phyloP scores from a whole-genome alignment of 2,888 invertebrate species.

The Fabriciana adippe region DNA sequence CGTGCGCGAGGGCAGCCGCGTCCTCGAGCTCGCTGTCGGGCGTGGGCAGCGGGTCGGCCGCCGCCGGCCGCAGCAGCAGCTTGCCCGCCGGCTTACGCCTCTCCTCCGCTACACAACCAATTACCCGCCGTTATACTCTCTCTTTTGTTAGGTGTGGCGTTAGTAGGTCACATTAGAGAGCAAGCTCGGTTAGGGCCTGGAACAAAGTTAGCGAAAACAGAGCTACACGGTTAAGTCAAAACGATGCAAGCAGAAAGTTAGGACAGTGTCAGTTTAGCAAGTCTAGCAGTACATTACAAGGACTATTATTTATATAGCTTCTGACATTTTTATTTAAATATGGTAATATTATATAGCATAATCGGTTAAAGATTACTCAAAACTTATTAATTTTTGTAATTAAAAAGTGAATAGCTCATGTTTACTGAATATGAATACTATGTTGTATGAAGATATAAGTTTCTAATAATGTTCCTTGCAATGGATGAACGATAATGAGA shows the following conservation, averaged over 20 bases:
- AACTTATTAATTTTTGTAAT: neutral
- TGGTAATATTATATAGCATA: slow-evolving; percentile 1
- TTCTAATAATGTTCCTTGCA: slow-evolving; percentile 76
- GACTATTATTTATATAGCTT: slow-evolving; percentile 57
- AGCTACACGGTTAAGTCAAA: slow-evolving; percentile 77
- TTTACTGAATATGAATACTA: slow-evolving; percentile 42
- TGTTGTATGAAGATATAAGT: slow-evolving; percentile 47
- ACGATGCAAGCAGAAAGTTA: slow-evolving; percentile 77
- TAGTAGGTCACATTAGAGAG: slow-evolving; percentile 83
- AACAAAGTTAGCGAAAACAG: slow-evolving; percentile 82
- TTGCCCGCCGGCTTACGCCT: slow-evolving; percentile 74
- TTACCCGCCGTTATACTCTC: slow-evolving; percentile 75
- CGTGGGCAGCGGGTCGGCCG: slow-evolving; percentile 70
- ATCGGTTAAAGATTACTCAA: neutral
- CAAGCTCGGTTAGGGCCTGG: slow-evolving; percentile 84
- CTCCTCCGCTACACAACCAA: slow-evolving; percentile 81
- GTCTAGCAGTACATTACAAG: slow-evolving; percentile 66
- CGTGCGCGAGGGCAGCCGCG: slow-evolving; percentile 72
- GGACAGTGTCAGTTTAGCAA: slow-evolving; percentile 62
- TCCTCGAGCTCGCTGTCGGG: slow-evolving; percentile 80
- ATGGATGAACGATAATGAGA: slow-evolving; percentile 66
- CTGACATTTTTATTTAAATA: slow-evolving; percentile 16
- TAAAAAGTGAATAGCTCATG: slow-evolving; percentile 29
- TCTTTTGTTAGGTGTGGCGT: slow-evolving; percentile 76
- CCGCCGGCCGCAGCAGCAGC: slow-evolving; percentile 70